These are phyloP conservation scores for Spheniscus mendiculus DNA, from an alignment of 2,113 vertebrate genomes.

Conservation along the genomic window DNA sequence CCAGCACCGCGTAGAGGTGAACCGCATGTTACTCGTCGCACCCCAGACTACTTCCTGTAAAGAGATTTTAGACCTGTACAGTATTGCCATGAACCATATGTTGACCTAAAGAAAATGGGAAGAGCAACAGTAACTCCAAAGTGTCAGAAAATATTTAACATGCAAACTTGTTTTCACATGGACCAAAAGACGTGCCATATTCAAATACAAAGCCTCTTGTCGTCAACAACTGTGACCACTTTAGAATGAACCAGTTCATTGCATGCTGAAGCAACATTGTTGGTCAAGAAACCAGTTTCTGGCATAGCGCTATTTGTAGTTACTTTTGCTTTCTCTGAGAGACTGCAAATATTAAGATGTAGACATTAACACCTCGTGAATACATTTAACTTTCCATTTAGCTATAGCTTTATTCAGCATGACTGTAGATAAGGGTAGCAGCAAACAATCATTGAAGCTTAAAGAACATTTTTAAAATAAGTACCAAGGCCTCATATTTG, in stretches of 20 bases:
- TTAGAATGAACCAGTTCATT: slow-evolving; percentile 84
- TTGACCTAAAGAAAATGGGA: slow-evolving; percentile 79
- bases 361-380: slow-evolving; percentile 86
- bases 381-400: slow-evolving; percentile 86
- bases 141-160: slow-evolving; percentile 87
- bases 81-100: slow-evolving; percentile 85
- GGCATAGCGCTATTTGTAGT: slow-evolving; percentile 90
- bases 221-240: slow-evolving; percentile 82
- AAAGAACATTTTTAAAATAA: slow-evolving; percentile 83
- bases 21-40: slow-evolving; percentile 97
- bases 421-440: slow-evolving; percentile 89
- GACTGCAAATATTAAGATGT: slow-evolving; percentile 84
- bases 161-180: slow-evolving; percentile 87
- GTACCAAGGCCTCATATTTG: slow-evolving; percentile 80
- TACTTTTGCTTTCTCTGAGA: slow-evolving; percentile 88
- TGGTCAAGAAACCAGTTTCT: slow-evolving; percentile 83
- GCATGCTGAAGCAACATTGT: slow-evolving; percentile 88
- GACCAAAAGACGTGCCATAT: slow-evolving; percentile 96
- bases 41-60: slow-evolving; percentile 99
- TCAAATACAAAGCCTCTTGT: slow-evolving; percentile 84
- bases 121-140: slow-evolving; percentile 85
- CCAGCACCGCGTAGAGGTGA: slow-evolving; percentile 96
- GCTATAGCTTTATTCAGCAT: slow-evolving; percentile 89
- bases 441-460: slow-evolving; percentile 85
- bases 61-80: slow-evolving; percentile 83